These are phyloP conservation scores for Acipenser ruthenus DNA, from an alignment of 2,797 vertebrate species.

Conservation along the genomic window DNA sequence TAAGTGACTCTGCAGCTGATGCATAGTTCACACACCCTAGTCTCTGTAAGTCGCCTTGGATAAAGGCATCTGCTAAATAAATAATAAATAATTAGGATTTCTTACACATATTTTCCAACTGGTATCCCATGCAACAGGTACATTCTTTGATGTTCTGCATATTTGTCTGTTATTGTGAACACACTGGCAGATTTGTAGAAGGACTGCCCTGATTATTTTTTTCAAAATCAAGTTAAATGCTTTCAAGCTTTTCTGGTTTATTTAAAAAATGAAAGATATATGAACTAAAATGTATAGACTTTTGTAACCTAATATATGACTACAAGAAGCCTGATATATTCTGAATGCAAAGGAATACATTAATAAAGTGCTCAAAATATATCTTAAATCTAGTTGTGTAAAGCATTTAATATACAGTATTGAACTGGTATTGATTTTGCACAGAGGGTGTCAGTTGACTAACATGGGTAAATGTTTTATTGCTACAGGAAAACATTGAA, in stretches of 20 bases:
- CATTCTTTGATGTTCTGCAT: background rate
- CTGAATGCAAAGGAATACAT: constrained; percentile 55
- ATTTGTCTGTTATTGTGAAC: background rate
- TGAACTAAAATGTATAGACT: background rate
- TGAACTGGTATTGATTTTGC: constrained; percentile 31
- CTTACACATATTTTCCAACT: constrained; percentile 4
- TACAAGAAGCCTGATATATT: constrained; percentile 29
- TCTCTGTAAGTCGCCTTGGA: too few relatives aligned
- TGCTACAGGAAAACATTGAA: background rate
- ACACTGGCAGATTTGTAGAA: background rate
- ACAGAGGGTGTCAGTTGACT: background rate
- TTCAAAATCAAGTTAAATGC: background rate
- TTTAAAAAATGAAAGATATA: background rate
- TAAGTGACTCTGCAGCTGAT: too few relatives aligned
- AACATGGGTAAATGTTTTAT: background rate
- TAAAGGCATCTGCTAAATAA: too few relatives aligned
- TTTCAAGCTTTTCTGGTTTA: background rate
- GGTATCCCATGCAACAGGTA: constrained; percentile 8
- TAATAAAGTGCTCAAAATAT: constrained; percentile 64
- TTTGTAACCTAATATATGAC: constrained; percentile 1
- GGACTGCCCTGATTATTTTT: constrained; percentile 6
- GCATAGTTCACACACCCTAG: too few relatives aligned
- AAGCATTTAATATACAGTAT: constrained; percentile 20
- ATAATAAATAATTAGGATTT: constrained; percentile 7
- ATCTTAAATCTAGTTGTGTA: constrained; percentile 37